phyloP scores from a whole-genome alignment of 2,888 invertebrate genomes.

The Torymus tubicola region DNA sequence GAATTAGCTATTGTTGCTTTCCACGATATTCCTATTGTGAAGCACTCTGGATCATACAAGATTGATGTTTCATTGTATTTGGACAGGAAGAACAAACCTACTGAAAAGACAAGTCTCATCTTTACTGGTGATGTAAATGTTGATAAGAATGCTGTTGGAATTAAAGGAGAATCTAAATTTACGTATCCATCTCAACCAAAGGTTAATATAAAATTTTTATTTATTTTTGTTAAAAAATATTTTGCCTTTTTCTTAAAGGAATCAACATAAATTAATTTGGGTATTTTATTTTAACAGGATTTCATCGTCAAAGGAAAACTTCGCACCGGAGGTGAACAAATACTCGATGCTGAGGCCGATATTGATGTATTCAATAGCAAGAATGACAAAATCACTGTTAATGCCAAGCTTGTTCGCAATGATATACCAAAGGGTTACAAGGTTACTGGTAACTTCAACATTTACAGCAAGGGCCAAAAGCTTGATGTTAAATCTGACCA shows the following conservation, averaged over 20 bases:
- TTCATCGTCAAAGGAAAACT: conserved; percentile 76
- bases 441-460: conserved; percentile 71
- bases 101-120: conserved; percentile 81
- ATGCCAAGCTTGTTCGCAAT: conserved; percentile 68
- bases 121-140: conserved; percentile 78
- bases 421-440: conserved; percentile 73
- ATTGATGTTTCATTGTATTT: conserved; percentile 83
- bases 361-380: conserved; percentile 81
- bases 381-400: conserved; percentile 78
- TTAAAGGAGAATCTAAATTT: conserved; percentile 81
- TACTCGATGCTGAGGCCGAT: conserved; percentile 75
- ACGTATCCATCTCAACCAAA: conserved; percentile 83
- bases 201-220: conserved; percentile 66
- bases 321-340: conserved; percentile 74
- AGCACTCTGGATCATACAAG: conserved; percentile 79
- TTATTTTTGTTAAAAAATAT: too few species aligned
- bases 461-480: conserved; percentile 77
- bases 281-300: conserved; percentile 69
- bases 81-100: conserved; percentile 84
- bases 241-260: too few species aligned
- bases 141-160: conserved; percentile 77
- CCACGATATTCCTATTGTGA: conserved; percentile 70
- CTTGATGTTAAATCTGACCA: conserved; percentile 72
- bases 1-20: conserved; percentile 81
- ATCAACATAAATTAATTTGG: too few species aligned